Conservation (phyloP, 1,140 invertebrate genomes). For the Xylocopa sonorina region DNA sequence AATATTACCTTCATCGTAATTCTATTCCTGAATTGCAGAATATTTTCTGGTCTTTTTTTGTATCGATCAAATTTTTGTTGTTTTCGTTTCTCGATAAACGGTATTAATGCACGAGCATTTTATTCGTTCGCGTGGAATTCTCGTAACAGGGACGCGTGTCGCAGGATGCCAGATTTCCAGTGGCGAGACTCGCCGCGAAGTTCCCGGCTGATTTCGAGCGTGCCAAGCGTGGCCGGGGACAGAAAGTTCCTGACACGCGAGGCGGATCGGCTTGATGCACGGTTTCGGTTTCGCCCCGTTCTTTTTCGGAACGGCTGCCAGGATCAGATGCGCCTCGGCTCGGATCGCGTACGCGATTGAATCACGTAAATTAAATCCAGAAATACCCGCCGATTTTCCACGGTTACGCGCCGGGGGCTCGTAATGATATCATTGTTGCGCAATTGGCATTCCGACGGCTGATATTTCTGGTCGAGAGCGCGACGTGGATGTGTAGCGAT, state of each 20-base stretch:
- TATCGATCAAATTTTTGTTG: too few species aligned
- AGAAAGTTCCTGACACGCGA: not conserved
- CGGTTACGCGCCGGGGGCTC: not conserved
- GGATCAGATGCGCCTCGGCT: not conserved
- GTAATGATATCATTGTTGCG: not conserved
- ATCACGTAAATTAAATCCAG: not conserved
- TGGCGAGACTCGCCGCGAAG: not conserved
- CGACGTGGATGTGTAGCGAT: not conserved
- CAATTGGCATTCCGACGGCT: not conserved
- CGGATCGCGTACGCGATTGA: not conserved
- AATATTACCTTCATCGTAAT: too few species aligned
- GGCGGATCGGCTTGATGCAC: constrained; percentile 5
- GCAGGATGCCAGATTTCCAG: not conserved
- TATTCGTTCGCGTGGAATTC: not conserved
- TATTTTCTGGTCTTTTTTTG: too few species aligned
- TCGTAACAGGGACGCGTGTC: not conserved
- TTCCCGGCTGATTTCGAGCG: not conserved
- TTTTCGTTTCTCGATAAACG: too few species aligned
- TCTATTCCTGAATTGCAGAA: too few species aligned
- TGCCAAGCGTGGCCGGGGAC: not conserved
- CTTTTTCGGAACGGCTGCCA: not conserved
- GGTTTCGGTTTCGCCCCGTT: not conserved
- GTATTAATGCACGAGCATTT: too few species aligned
- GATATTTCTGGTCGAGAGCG: not conserved
- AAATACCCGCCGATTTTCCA: not conserved